A percentile compares a stretch with the other conserved stretches of the same genome.
These are phyloP conservation scores for Eupithecia subumbrata DNA, from an alignment of 2,888 invertebrate species.

Conservation along the genomic window DNA sequence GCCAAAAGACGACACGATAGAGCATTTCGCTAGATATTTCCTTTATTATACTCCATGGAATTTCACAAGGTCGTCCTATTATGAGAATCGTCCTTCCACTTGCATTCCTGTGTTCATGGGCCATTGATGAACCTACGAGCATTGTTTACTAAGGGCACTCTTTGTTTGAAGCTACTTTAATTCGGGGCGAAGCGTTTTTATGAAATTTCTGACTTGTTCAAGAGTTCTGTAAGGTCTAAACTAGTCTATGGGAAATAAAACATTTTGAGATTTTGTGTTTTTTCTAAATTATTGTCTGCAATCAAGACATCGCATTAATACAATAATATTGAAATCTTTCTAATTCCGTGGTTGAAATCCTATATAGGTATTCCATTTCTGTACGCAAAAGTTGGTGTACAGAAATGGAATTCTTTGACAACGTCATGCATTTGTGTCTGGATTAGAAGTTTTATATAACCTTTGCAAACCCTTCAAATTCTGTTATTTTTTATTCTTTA, in stretches of 20 bases:
- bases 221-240: no score
- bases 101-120: constrained; percentile 30
- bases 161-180: constrained; percentile 17
- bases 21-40: background rate
- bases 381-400: no score
- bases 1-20: background rate
- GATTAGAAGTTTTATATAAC: no score
- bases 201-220: no score
- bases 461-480: no score
- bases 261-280: no score
- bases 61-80: constrained; percentile 32
- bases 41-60: constrained; percentile 26
- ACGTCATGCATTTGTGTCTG: no score
- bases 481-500: no score
- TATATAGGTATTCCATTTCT: background rate
- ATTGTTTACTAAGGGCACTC: constrained; percentile 22
- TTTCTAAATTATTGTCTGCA: background rate
- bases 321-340: no score
- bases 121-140: constrained; percentile 23
- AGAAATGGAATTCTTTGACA: no score
- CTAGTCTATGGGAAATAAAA: no score
- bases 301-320: background rate
- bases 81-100: constrained; percentile 28
- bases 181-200: constrained; percentile 8
- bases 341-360: background rate